phyloP scores from a whole-genome alignment of 2,113 vertebrate species.

The Brachyistius frenatus region DNA sequence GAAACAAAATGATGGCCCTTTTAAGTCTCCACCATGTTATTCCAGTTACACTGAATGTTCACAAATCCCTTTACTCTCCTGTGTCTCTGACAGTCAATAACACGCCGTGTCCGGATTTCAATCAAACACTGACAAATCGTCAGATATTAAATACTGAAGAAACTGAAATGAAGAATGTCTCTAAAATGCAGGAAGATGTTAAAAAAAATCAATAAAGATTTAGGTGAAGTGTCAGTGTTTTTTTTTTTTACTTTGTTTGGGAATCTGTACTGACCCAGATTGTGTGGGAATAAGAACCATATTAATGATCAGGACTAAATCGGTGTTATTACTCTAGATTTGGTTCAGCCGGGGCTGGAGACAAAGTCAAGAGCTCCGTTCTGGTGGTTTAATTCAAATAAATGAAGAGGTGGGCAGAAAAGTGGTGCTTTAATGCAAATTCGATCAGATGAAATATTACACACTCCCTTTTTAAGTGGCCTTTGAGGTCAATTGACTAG shows the following conservation, averaged over 20 bases:
- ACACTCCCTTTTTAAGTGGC: slow-evolving; percentile 77
- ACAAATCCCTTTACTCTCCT: slow-evolving; percentile 34
- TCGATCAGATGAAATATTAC: slow-evolving; percentile 80
- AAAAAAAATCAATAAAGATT: too few relatives aligned
- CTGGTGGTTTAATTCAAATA: slow-evolving; percentile 68
- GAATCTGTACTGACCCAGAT: too few relatives aligned
- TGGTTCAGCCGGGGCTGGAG: slow-evolving; percentile 7
- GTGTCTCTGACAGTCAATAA: slow-evolving; percentile 26
- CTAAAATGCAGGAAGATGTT: neutral
- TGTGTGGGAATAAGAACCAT: too few relatives aligned
- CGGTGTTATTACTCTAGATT: slow-evolving; percentile 42
- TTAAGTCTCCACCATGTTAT: slow-evolving; percentile 36
- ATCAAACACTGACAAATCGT: slow-evolving; percentile 4
- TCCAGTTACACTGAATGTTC: slow-evolving; percentile 35
- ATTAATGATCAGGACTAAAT: slow-evolving; percentile 17
- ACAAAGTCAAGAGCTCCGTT: slow-evolving; percentile 50
- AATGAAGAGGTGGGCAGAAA: slow-evolving; percentile 71
- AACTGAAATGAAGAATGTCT: neutral
- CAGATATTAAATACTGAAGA: slow-evolving; percentile 1
- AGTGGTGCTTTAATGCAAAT: slow-evolving; percentile 75
- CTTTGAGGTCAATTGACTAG: slow-evolving; percentile 80
- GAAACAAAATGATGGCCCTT: slow-evolving; percentile 44
- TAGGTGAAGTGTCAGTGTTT: too few relatives aligned
- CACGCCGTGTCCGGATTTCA: slow-evolving; percentile 14
- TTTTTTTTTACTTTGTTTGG: too few relatives aligned